Evolutionary conservation across 2,113 vertebrate species (phyloP).

Genomic region (Heptranchias perlo): DNA sequence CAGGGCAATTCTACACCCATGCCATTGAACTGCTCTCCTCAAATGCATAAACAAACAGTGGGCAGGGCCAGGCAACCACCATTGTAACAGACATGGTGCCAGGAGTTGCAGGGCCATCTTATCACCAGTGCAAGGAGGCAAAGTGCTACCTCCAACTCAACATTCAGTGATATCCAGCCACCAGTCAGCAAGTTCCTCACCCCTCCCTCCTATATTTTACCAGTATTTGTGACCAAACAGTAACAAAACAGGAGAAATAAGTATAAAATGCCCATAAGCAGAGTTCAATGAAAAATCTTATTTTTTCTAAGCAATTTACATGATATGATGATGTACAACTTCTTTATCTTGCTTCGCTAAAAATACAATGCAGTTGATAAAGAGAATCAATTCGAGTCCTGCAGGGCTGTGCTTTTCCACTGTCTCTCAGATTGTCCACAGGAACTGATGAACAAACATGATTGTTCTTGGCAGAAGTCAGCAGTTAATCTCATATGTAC

Average conservation of each 20-base stretch:
- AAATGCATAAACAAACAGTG: not conserved
- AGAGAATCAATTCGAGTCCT: not conserved
- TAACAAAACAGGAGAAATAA: not conserved
- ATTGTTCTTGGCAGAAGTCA: not conserved
- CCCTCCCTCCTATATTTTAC: not conserved
- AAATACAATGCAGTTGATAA: not conserved
- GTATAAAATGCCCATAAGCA: not conserved
- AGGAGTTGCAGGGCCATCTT: not conserved
- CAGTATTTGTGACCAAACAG: not conserved
- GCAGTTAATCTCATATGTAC: not conserved
- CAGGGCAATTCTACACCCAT: not conserved
- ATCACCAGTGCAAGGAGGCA: not conserved
- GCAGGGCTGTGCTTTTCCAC: not conserved
- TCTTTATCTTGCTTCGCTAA: not conserved
- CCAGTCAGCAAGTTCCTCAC: not conserved
- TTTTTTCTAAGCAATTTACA: not conserved
- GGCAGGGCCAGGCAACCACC: not conserved
- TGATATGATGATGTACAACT: not conserved
- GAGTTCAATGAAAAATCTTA: not conserved
- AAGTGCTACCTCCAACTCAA: not conserved
- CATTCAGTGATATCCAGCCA: not conserved
- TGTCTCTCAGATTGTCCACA: not conserved
- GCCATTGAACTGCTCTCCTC: not conserved
- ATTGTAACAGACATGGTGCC: not conserved
- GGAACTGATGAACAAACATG: not conserved